Conservation (phyloP, 2,888 invertebrate genomes). For the Drosophila greeni region DNA sequence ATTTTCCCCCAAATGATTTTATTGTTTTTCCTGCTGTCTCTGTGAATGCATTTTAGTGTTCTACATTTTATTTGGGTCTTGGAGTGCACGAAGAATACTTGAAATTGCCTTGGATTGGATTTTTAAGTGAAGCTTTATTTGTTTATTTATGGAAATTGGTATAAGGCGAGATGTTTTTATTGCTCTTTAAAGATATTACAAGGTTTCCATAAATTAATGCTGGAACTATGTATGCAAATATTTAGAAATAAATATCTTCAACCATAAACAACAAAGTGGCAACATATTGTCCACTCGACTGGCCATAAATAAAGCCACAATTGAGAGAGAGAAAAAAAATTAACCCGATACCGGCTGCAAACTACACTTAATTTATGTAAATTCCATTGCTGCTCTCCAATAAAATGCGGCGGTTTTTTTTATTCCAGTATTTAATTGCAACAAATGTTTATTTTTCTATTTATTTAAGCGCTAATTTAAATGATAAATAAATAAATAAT, state of each 20-base stretch:
- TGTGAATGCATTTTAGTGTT: slow-evolving; percentile 53
- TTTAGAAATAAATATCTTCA: slow-evolving; percentile 34
- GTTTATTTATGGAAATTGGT: slow-evolving; percentile 9
- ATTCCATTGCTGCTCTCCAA: slow-evolving; percentile 39
- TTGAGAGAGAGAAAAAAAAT: slow-evolving; percentile 12
- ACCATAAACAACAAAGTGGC: slow-evolving; percentile 54
- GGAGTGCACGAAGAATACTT: slow-evolving; percentile 7
- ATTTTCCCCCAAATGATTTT: slow-evolving; percentile 33
- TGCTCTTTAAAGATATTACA: slow-evolving; percentile 1
- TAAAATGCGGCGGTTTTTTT: slow-evolving; percentile 29
- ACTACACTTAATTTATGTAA: slow-evolving; percentile 64
- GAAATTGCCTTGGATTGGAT: slow-evolving; percentile 17
- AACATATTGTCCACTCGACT: slow-evolving; percentile 56
- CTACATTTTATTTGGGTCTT: slow-evolving; percentile 2
- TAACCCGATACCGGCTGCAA: slow-evolving; percentile 26
- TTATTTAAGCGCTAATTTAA: slow-evolving; percentile 53
- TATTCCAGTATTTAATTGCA: slow-evolving; percentile 30
- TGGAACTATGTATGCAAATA: slow-evolving; percentile 23
- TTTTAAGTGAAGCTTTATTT: slow-evolving; percentile 4
- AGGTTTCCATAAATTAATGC: slow-evolving; percentile 3
- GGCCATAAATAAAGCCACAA: slow-evolving; percentile 52
- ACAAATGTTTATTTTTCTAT: slow-evolving; percentile 36
- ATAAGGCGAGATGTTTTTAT: neutral
- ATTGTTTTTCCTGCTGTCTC: slow-evolving; percentile 24
- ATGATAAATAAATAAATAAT: slow-evolving; percentile 63